These are phyloP conservation scores for Bombus haemorrhoidalis DNA, from an alignment of 1,140 invertebrate genomes.

Conservation along the genomic window DNA sequence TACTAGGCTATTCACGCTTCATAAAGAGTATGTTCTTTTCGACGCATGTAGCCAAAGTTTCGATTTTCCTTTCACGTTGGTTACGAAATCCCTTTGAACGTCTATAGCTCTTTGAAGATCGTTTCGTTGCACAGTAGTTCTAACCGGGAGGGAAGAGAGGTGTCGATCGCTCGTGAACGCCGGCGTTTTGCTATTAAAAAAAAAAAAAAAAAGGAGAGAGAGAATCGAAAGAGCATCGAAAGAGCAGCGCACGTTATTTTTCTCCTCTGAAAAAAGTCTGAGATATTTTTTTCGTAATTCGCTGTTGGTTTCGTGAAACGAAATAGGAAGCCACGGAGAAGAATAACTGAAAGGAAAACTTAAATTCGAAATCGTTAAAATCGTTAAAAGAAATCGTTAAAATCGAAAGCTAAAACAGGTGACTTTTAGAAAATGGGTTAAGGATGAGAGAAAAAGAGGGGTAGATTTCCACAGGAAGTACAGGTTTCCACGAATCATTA, in stretches of 20 bases:
- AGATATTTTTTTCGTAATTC: neutral
- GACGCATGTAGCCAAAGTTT: slow-evolving; percentile 3
- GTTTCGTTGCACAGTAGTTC: neutral
- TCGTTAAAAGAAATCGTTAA: slow-evolving; percentile 42
- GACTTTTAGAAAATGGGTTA: slow-evolving; percentile 20
- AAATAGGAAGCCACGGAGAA: neutral
- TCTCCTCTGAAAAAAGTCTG: neutral
- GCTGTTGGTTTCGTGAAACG: neutral
- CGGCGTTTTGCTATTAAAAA: slow-evolving; percentile 3
- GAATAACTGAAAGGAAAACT: neutral
- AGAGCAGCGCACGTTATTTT: neutral
- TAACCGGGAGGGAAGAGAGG: neutral
- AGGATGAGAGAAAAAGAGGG: neutral
- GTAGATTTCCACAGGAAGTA: neutral
- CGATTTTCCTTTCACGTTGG: slow-evolving; percentile 17
- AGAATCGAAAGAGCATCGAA: neutral
- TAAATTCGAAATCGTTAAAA: slow-evolving; percentile 38
- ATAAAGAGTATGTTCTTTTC: neutral
- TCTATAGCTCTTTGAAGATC: slow-evolving; percentile 28
- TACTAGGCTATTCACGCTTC: neutral
- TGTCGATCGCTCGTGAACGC: slow-evolving; percentile 13
- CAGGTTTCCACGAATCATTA: slow-evolving; percentile 23
- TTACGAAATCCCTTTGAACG: slow-evolving; percentile 29
- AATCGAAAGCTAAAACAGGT: neutral
- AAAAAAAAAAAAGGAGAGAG: neutral